Evolutionary conservation across 1,140 invertebrate genomes (phyloP), one percentile per base, ranked within the genome.

Genomic region (Ruditapes philippinarum): DNA sequence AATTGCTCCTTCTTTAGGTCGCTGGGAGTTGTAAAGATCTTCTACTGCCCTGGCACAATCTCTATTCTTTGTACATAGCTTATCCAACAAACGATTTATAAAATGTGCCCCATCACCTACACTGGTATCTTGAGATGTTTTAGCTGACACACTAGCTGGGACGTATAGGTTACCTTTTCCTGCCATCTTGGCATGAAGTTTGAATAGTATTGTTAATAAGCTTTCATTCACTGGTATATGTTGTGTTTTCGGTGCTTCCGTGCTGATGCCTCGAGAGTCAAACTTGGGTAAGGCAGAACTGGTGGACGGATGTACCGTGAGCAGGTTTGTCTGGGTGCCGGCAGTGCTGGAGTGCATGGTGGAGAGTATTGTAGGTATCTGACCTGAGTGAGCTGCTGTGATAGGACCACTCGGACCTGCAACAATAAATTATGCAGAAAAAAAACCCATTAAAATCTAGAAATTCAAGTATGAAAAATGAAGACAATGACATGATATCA

Each of bases 181-280:
- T 0, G 98, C 98, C 19, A 99, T 96, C 94, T 99, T 98, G 0
- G 98, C 98, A 95, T 99, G 98, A n/a, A 99, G 96, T 95, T 98
- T 99, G 14, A 99, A 96, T 33, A 99, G 96, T 51, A 99, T 96
- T 0, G 98, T 98, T 89, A 99, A 97, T 78, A 99, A 98, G 87
- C 98, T 99, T 95, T 99, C 98, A 92, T 98, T 98, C 5, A 96
- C 80, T 38, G 89, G 79, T n/a, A 92, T 87, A 42, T 74, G 88
- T 11, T 81, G 68, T 65, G 82, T 84, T 83, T 91, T 85, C 57
- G 79, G 73, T 40, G 90, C 89, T 3, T 90, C 88, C 22, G 94
- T 92, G 14, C 90, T 90, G 33, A 94, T 89, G 11, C 93, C 93
- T 19, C 92, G 89, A 79, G 90, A 92, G 80, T 94, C 93, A 78